phyloP scores from a whole-genome alignment of 2,888 invertebrate species.

The Sacculina carcini region DNA sequence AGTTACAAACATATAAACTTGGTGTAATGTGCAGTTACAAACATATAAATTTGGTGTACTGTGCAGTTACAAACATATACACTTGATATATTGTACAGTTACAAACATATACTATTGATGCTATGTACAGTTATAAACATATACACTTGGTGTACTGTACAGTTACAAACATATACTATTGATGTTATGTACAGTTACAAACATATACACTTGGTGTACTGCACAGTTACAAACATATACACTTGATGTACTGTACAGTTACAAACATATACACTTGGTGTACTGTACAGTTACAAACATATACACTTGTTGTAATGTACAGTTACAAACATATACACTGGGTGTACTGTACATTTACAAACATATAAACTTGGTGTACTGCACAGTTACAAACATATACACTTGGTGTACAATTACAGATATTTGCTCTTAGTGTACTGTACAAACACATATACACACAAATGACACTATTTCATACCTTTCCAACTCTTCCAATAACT shows the following conservation, averaged over 20 bases:
- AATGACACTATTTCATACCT: too few species aligned
- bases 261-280: neutral
- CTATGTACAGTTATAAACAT: neutral
- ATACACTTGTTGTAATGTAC: neutral
- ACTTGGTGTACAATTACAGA: neutral
- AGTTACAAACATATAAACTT: neutral
- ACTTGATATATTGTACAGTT: neutral
- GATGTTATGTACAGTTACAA: neutral
- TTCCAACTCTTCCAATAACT: too few species aligned
- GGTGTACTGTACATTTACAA: neutral
- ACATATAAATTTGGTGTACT: neutral
- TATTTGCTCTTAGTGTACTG: neutral
- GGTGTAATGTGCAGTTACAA: neutral
- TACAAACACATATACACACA: slow-evolving; percentile 23
- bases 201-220: slow-evolving; percentile 23
- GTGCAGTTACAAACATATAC: neutral
- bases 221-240: neutral
- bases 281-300: neutral
- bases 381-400: neutral
- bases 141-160: neutral
- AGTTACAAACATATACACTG: neutral
- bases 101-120: neutral
- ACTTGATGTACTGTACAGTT: neutral
- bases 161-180: neutral
- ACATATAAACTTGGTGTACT: neutral